These are phyloP conservation scores for Megalonaias nervosa DNA, from an alignment of 1,140 invertebrate species.

Conservation along the genomic window DNA sequence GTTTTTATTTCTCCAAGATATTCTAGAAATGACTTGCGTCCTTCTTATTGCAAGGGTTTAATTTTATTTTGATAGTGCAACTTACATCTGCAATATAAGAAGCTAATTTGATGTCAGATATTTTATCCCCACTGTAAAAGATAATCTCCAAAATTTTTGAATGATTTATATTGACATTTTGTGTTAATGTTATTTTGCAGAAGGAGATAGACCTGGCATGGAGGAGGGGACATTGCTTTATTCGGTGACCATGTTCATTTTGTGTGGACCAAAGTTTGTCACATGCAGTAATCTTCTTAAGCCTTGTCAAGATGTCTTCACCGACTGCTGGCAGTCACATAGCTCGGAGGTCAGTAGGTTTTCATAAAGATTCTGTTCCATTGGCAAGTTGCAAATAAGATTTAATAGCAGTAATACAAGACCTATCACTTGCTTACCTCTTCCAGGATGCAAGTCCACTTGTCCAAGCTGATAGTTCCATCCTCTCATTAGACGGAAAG, in stretches of 20 bases:
- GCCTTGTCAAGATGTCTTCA: slow-evolving; percentile 94
- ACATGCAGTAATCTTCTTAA: slow-evolving; percentile 88
- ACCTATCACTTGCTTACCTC: no score
- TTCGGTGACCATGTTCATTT: slow-evolving; percentile 89
- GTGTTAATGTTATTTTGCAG: slow-evolving; percentile 66
- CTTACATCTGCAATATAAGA: not conserved
- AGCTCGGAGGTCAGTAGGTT: slow-evolving; percentile 77
- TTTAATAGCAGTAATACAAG: no score
- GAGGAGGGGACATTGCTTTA: slow-evolving; percentile 87
- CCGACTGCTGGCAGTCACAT: slow-evolving; percentile 86
- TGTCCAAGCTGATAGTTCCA: no score
- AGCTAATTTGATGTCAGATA: not conserved
- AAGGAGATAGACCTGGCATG: slow-evolving; percentile 81
- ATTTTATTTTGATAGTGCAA: not conserved
- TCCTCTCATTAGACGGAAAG: no score
- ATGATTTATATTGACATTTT: no score
- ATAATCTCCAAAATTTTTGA: no score
- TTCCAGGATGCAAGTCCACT: no score
- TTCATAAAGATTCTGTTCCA: no score
- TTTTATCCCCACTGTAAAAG: no score
- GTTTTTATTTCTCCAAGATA: not conserved
- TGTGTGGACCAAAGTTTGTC: slow-evolving; percentile 84
- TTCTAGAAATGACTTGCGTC: slow-evolving; percentile 25
- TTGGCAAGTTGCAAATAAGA: no score
- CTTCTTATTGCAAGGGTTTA: not conserved